These are phyloP conservation scores for Pelusios castaneus DNA, from an alignment of 2,113 vertebrate genomes.

Conservation along the genomic window DNA sequence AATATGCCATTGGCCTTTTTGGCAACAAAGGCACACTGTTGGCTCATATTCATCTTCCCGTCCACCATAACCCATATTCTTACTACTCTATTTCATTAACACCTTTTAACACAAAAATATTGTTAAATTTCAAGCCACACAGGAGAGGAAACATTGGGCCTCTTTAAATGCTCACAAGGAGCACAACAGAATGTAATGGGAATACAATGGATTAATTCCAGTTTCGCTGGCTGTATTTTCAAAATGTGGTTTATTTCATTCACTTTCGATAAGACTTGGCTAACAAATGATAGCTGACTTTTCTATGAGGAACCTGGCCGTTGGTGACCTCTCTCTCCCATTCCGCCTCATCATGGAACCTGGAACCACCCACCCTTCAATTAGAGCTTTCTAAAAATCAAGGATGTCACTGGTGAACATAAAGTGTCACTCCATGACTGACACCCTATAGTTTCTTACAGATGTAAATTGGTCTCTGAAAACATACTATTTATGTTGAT, in stretches of 20 bases:
- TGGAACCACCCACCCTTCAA: not conserved
- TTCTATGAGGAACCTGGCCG: not conserved
- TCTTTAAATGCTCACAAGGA: not conserved
- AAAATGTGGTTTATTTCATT: not conserved
- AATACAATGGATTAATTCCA: not conserved
- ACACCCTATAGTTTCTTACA: slow-evolving; percentile 52
- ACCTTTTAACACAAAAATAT: not conserved
- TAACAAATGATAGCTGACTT: not conserved
- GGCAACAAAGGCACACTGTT: too few species aligned
- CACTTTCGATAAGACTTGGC: not conserved
- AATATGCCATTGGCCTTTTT: too few species aligned
- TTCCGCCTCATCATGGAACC: not conserved
- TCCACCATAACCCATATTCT: too few species aligned
- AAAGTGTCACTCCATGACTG: slow-evolving; percentile 36
- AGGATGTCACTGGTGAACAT: not conserved
- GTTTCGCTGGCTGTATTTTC: not conserved
- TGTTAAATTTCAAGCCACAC: not conserved
- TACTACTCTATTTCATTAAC: not conserved
- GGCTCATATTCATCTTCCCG: too few species aligned
- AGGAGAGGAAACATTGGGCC: not conserved
- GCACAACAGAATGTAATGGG: not conserved
- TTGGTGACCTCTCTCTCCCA: not conserved
- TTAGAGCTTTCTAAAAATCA: slow-evolving; percentile 45
- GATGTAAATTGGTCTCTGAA: slow-evolving; percentile 23
- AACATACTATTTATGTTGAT: slow-evolving; percentile 10